phyloP scores from a whole-genome alignment of 2,113 vertebrate genomes.

The Pachycephala philippinensis region DNA sequence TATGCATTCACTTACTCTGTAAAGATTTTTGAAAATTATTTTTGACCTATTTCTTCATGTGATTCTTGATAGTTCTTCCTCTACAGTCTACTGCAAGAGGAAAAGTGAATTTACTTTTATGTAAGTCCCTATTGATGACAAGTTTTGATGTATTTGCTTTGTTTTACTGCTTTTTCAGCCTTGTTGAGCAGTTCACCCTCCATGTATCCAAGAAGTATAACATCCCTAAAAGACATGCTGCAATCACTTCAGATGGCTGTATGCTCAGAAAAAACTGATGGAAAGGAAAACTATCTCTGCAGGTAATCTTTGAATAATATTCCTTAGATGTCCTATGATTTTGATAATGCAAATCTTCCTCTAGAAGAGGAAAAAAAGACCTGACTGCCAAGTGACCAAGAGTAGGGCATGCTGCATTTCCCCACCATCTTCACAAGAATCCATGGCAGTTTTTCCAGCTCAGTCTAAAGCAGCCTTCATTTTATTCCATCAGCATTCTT shows the following conservation, averaged over 20 bases:
- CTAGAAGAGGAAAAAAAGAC: background rate
- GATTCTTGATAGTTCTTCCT: background rate
- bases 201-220: background rate
- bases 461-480: background rate
- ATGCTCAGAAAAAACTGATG: background rate
- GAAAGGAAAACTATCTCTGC: background rate
- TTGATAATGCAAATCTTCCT: background rate
- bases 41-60: background rate
- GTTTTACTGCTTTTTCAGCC: background rate
- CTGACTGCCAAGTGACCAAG: background rate
- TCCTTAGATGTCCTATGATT: background rate
- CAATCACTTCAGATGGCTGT: background rate
- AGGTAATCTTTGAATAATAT: background rate
- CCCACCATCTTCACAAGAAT: background rate
- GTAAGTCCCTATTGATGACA: background rate
- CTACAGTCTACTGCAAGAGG: background rate
- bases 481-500: constrained; percentile 4
- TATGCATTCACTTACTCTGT: background rate
- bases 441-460: background rate
- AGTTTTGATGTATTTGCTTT: background rate
- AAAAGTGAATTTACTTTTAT: background rate
- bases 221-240: background rate
- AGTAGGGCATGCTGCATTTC: background rate
- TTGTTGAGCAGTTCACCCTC: background rate
- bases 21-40: background rate